Conservation (phyloP, 2,113 vertebrate species). For the Corythornis vintsioides region DNA sequence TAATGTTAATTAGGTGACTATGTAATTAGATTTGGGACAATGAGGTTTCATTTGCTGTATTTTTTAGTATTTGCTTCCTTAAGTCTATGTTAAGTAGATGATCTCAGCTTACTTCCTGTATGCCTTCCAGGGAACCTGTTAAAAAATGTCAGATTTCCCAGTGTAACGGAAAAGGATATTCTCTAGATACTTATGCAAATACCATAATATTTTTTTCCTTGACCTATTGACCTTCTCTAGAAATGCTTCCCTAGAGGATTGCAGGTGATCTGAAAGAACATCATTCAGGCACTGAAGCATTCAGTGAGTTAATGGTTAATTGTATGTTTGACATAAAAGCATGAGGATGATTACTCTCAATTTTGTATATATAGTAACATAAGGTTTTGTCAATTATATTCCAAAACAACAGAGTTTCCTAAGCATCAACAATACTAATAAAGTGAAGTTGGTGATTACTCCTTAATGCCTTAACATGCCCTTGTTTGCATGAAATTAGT, state of each 20-base stretch:
- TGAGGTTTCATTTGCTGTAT: slow-evolving; percentile 13
- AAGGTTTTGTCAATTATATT: slow-evolving; percentile 7
- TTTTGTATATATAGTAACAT: background rate
- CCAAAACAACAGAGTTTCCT: background rate
- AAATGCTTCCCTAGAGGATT: background rate
- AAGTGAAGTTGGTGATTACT: slow-evolving; percentile 4
- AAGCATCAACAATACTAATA: background rate
- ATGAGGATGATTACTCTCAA: background rate
- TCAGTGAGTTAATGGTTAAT: background rate
- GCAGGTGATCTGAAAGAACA: background rate
- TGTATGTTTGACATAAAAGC: background rate
- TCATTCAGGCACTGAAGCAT: too few species aligned
- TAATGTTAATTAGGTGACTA: slow-evolving; percentile 20
- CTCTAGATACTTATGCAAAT: background rate
- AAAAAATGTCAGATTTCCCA: background rate
- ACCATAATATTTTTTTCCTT: background rate
- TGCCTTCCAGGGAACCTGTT: background rate
- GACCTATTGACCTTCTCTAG: background rate
- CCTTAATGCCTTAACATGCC: background rate
- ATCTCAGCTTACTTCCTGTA: background rate
- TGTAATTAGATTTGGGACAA: slow-evolving; percentile 18
- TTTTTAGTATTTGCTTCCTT: slow-evolving; percentile 5
- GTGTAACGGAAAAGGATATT: background rate
- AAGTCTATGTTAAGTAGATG: background rate
- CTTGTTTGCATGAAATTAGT: background rate